Evolutionary conservation across 2,797 vertebrate species (phyloP).

Genomic region (Microtus obscurus): DNA sequence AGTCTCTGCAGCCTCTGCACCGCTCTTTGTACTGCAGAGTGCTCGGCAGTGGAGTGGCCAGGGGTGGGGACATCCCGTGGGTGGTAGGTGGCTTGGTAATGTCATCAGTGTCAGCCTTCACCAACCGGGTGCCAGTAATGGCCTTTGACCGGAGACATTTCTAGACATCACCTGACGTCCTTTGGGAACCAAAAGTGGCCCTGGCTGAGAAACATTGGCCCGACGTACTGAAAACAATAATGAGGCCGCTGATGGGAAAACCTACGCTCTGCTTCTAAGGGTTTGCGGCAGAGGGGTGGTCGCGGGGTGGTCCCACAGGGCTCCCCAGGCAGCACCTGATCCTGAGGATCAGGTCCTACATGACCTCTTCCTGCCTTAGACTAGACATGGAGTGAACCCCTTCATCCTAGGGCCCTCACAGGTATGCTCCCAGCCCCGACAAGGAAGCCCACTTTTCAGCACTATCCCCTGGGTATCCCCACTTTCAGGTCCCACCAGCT

Average conservation of each 20-base stretch:
- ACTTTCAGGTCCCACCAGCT: neutral
- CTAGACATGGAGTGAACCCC: neutral
- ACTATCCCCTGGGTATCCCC: neutral
- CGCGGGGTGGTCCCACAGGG: too few relatives aligned
- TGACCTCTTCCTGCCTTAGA: neutral
- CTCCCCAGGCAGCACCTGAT: neutral
- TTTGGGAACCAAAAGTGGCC: neutral
- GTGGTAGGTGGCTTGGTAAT: neutral
- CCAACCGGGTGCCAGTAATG: neutral
- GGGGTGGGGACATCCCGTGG: neutral
- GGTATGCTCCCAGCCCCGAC: neutral
- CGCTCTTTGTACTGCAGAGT: neutral
- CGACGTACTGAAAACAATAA: neutral
- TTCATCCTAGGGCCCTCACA: neutral
- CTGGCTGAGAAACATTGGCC: neutral
- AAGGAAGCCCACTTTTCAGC: too few relatives aligned
- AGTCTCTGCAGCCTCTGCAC: neutral
- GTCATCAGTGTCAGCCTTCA: neutral
- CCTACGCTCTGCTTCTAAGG: neutral
- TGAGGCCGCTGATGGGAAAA: neutral
- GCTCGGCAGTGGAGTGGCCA: neutral
- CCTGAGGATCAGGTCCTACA: neutral
- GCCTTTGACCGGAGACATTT: neutral
- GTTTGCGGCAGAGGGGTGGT: neutral
- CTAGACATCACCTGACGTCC: conserved; percentile 4